Evolutionary conservation across 2,797 vertebrate species (phyloP), one percentile per base, ranked within the genome.

Genomic region (Sebastes matsubarae): DNA sequence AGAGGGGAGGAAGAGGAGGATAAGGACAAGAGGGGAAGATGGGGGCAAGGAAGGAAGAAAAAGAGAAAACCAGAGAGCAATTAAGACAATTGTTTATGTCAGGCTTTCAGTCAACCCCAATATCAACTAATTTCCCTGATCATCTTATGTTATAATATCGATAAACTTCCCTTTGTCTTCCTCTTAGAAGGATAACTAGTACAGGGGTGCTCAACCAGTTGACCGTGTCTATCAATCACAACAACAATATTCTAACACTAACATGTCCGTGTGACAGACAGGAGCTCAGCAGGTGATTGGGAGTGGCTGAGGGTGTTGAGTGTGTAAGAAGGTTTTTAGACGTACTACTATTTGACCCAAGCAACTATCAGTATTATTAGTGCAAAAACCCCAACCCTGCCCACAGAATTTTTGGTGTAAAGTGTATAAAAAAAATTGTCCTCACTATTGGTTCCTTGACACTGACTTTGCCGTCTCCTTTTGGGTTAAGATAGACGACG

Each of bases 401-500:
- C 20, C 50, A 80, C 50, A 76, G 52, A 82, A 75, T 81, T 18
- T 78, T 79, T 87, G 54, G 74, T 92, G 80, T 75, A 90, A 88
- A 36, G 80, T 90, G 84, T 30, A 50, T 86, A 89, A 88, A 91
- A 90, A 90, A 85, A 91, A 69, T 80, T 83, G 87, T 93, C 84
- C 95, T 96, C 89, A 96, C 95, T 86, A 95, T 96, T 95, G 95
- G 95, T 80, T 96, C 95, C 93, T 95, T 96, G 94, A 94, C 93
- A 96, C 98, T 97, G 93, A 99, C 99, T 96, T 99, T 99, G 96
- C 98, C 97, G 87, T 99, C 98, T 80, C 98, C 99, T 95, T 99
- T 99, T 57, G 99, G 98, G 92, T 99, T 99, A 81, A 99, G 96
- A 93, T 99, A 99, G 95, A 99, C 99, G 94, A 99, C 98, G 2